These are phyloP conservation scores for Botia almorhae DNA, from an alignment of 2,797 vertebrate species.

Conservation along the genomic window DNA sequence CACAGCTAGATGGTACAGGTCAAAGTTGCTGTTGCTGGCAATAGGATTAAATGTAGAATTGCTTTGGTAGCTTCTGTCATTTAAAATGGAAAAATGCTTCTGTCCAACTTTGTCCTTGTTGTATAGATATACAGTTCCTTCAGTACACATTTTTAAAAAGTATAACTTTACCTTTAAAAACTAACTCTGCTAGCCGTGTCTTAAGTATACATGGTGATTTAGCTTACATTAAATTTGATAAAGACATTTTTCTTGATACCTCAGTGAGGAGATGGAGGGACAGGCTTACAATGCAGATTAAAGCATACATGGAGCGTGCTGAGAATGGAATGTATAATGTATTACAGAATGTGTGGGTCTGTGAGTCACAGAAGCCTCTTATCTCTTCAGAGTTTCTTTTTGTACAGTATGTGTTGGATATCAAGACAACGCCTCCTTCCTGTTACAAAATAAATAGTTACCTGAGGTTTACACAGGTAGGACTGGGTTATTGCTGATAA, in stretches of 20 bases:
- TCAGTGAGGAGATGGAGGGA: conserved; percentile 52
- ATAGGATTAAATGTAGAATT: conserved; percentile 35
- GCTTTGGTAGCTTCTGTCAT: conserved; percentile 15
- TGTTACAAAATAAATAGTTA: conserved; percentile 36
- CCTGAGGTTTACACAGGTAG: conserved; percentile 48
- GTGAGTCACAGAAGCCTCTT: conserved; percentile 61
- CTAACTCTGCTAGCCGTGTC: conserved; percentile 27
- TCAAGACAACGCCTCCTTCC: conserved; percentile 38
- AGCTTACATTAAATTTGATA: conserved; percentile 56
- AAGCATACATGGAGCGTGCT: conserved; percentile 60
- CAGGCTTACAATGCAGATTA: conserved; percentile 59
- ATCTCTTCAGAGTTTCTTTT: conserved; percentile 61
- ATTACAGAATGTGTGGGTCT: conserved; percentile 49
- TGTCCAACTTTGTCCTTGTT: conserved; percentile 3
- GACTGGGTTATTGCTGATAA: conserved; percentile 47
- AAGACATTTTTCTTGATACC: conserved; percentile 55
- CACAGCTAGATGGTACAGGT: conserved; percentile 11
- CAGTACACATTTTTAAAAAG: conserved; percentile 16
- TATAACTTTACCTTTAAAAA: not conserved
- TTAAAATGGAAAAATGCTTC: not conserved
- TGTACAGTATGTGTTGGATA: conserved; percentile 18
- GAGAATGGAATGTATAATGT: conserved; percentile 63
- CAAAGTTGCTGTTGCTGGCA: conserved; percentile 27
- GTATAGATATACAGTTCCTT: conserved; percentile 21
- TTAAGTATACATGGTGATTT: conserved; percentile 44